phyloP scores from a whole-genome alignment of 2,113 vertebrate species.

The Leucosticte australis region DNA sequence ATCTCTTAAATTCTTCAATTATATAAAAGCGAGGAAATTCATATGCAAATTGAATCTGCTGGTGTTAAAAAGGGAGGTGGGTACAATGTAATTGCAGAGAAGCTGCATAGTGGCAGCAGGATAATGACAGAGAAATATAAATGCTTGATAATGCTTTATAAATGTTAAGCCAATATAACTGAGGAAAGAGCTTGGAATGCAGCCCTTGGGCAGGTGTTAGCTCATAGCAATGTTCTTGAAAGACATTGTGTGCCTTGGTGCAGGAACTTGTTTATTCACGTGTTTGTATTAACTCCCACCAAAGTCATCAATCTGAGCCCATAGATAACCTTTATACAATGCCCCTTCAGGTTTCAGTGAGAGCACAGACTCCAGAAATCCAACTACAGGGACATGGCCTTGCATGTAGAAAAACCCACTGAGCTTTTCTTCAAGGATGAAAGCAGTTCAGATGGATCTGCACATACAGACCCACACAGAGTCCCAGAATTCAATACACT shows the following conservation, averaged over 20 bases:
- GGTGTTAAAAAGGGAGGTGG: neutral
- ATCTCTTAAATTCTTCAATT: neutral
- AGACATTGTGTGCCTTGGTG: neutral
- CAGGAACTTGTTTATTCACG: neutral
- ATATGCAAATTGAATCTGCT: neutral
- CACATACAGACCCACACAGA: neutral
- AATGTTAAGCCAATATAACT: neutral
- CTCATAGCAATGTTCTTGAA: neutral
- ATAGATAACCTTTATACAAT: fast-evolving
- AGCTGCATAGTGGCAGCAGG: neutral
- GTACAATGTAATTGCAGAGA: neutral
- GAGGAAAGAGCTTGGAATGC: neutral
- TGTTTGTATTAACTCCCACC: neutral
- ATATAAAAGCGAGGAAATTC: neutral
- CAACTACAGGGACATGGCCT: neutral
- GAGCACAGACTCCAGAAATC: fast-evolving
- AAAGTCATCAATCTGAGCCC: neutral
- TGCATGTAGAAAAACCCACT: neutral
- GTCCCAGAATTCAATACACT: fast-evolving
- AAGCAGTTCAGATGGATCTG: neutral
- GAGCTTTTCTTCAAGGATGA: neutral
- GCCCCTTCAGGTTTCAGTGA: neutral
- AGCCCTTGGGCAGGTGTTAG: neutral
- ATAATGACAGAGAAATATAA: neutral
- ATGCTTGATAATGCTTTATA: neutral